A percentile compares a stretch with the other conserved stretches of the same genome.
These are phyloP conservation scores for Pollicipes pollicipes DNA, from an alignment of 1,140 invertebrate genomes.

Conservation along the genomic window DNA sequence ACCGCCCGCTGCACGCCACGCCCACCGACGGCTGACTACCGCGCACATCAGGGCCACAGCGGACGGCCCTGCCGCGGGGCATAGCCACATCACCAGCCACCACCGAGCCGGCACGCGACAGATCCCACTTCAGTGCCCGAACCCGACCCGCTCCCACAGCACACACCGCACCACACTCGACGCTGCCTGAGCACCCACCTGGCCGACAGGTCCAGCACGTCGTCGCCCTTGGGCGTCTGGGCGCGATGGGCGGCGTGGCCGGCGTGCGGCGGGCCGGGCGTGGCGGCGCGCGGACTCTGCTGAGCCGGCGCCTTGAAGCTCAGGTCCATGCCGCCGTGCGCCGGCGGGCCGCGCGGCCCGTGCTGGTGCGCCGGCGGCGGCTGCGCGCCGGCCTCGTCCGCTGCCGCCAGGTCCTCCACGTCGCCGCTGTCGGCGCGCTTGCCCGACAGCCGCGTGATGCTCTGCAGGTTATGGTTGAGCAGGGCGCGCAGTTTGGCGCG, in stretches of 20 bases:
- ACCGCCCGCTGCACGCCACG: too few relatives aligned
- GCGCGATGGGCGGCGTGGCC: background rate
- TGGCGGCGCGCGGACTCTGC: background rate
- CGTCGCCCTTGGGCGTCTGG: background rate
- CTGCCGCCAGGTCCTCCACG: background rate
- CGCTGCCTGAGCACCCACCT: background rate
- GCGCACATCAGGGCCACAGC: too few relatives aligned
- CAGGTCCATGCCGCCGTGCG: background rate
- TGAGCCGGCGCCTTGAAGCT: background rate
- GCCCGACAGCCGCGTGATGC: background rate
- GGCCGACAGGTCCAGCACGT: background rate
- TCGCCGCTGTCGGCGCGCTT: background rate
- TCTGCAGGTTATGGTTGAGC: conserved; percentile 4
- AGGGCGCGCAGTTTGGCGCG: conserved; percentile 3
- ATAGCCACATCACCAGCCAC: too few relatives aligned
- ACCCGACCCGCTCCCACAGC: too few relatives aligned
- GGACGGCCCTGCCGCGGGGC: too few relatives aligned
- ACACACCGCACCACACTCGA: too few relatives aligned
- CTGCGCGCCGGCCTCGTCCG: too few relatives aligned
- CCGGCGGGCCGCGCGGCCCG: too few relatives aligned
- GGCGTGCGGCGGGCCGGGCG: background rate
- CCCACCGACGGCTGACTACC: too few relatives aligned
- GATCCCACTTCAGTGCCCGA: too few relatives aligned
- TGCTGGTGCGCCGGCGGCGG: background rate
- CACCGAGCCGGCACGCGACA: too few relatives aligned